phyloP scores from a whole-genome alignment of 1,140 invertebrate species.

The Heliconius himera region DNA sequence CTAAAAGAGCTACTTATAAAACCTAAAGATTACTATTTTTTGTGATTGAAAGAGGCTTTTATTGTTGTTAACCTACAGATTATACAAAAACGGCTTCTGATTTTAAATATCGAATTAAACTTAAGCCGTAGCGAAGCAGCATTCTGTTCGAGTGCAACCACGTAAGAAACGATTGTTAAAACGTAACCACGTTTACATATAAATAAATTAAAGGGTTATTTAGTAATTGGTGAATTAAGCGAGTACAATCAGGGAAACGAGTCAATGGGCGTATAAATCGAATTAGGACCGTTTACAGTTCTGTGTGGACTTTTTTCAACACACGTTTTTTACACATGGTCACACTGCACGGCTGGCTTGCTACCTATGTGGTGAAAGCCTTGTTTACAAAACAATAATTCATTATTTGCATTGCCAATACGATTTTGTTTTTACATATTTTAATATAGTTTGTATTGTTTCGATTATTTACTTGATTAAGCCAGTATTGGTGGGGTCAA shows the following conservation, averaged over 20 bases:
- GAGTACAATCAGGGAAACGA: slow-evolving; percentile 71
- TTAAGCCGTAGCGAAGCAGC: slow-evolving; percentile 45
- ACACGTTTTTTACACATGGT: slow-evolving; percentile 73
- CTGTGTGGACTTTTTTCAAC: slow-evolving; percentile 52
- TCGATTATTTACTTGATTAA: background rate
- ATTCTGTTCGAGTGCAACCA: slow-evolving; percentile 55
- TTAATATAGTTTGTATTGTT: background rate
- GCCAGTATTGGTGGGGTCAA: background rate
- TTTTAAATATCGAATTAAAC: slow-evolving; percentile 28
- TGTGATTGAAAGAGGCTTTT: background rate
- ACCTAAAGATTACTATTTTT: background rate
- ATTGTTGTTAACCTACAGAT: background rate
- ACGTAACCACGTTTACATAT: slow-evolving; percentile 52
- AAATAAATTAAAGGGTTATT: slow-evolving; percentile 73
- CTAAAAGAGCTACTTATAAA: too few relatives aligned
- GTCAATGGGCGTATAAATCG: slow-evolving; percentile 75
- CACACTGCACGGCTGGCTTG: slow-evolving; percentile 58
- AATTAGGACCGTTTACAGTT: slow-evolving; percentile 76
- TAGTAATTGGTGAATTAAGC: slow-evolving; percentile 73
- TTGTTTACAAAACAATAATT: slow-evolving; percentile 33
- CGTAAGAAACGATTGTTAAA: slow-evolving; percentile 62
- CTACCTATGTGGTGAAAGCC: slow-evolving; percentile 38
- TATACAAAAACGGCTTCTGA: slow-evolving; percentile 24
- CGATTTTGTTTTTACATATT: slow-evolving; percentile 11
- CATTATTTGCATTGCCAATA: slow-evolving; percentile 17